Evolutionary conservation across 2,113 vertebrate species (phyloP), one percentile per base, ranked within the genome.

Genomic region (Morone saxatilis): DNA sequence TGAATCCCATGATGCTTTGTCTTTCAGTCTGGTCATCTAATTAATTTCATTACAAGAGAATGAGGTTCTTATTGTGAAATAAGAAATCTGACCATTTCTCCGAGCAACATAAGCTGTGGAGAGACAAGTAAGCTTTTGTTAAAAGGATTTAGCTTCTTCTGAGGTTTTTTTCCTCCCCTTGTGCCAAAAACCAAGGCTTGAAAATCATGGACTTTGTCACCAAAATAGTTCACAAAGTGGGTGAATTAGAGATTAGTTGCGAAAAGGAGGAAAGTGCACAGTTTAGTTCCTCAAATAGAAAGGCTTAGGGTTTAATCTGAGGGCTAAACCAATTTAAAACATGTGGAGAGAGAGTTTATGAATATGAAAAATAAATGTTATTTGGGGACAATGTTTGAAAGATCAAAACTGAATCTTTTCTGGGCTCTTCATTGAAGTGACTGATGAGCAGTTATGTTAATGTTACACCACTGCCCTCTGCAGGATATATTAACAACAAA

Each of bases 391-490:
- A 14, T 74, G 72, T 81, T 14, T 47, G 47, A 54, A 16, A 36
- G 31, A 74, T 36, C 25, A 17, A 71, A 83, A 71, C 57, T 56
- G 7, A 70, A 22, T 53, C 22, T 72, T 38, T 38, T 38, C 25
- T 66, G 1, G 0, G 14, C 25, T 56, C 40, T 40, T 77, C 17
- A 25, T 17, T 48, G 51, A 40, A 7, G 40, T 25, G 40, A 43
- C 20, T 51, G 17, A 47, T 45, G 36, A 60, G 14, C 25, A 16
- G 56, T 22, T 25, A 7, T 19, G 43, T 76, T 76, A 12, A 71
- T 77, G 71, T 20, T 31, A 11, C 91, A 78, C 31, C 36, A 77
- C 88, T 91, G 91, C 87, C 88, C 84, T 53, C 92, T 91, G 86
- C 76, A 74, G 92, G 86, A 78, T 4, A 16, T 6, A 62, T 10